Conservation (phyloP, 2,797 vertebrate species). For the Amphiprion clarkii region DNA sequence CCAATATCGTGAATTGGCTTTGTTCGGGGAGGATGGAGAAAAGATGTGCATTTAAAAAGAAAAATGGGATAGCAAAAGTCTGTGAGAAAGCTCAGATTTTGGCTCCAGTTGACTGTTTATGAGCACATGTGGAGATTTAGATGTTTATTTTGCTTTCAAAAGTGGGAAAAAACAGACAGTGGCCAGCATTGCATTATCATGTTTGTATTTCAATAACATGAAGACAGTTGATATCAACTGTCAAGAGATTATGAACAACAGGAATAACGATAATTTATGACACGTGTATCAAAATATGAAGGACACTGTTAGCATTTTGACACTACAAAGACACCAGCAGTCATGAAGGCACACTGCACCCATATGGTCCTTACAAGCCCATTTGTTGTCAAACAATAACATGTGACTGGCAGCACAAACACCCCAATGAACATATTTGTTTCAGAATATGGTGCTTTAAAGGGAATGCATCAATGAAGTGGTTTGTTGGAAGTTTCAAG, state of each 20-base stretch:
- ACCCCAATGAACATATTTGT: constrained; percentile 3
- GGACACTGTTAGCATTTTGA: constrained; percentile 39
- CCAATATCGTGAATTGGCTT: not conserved
- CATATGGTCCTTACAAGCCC: constrained; percentile 21
- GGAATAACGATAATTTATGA: constrained; percentile 40
- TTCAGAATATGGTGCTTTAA: constrained; percentile 40
- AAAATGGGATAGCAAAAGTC: not conserved
- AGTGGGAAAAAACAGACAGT: not conserved
- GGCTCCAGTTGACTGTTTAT: constrained; percentile 3
- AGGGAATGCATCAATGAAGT: constrained; percentile 50
- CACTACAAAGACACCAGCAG: constrained; percentile 48
- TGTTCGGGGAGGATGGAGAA: not conserved
- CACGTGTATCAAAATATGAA: constrained; percentile 44
- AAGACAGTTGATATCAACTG: constrained; percentile 36
- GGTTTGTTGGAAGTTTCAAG: not conserved
- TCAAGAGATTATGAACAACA: constrained; percentile 39
- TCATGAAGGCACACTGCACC: constrained; percentile 65
- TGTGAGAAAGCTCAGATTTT: not conserved
- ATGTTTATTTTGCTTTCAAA: not conserved
- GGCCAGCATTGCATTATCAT: constrained; percentile 1
- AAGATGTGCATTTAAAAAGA: not conserved
- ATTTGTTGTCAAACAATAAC: not conserved
- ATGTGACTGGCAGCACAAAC: constrained; percentile 4
- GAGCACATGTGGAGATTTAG: not conserved
- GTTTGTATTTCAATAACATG: constrained; percentile 57